phyloP scores from a whole-genome alignment of 2,888 invertebrate genomes.

The Leptopilina syphax region DNA sequence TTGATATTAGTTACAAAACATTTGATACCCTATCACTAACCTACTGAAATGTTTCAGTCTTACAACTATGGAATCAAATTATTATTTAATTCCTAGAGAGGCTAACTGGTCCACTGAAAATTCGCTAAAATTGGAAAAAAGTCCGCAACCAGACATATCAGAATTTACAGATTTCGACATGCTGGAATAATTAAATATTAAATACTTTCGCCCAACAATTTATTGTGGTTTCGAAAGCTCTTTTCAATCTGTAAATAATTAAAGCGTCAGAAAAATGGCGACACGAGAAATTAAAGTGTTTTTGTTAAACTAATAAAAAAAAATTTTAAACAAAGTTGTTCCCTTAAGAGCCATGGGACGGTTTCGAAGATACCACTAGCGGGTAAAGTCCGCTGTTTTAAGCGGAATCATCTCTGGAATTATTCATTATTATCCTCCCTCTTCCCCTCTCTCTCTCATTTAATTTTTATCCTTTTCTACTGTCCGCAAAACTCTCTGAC shows the following conservation, averaged over 20 bases:
- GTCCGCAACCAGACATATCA: too few relatives aligned
- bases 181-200: too few relatives aligned
- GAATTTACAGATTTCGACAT: too few relatives aligned
- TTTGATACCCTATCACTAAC: too few relatives aligned
- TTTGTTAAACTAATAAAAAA: constrained; percentile 27
- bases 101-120: too few relatives aligned
- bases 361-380: constrained; percentile 58
- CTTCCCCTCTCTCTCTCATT: constrained; percentile 47
- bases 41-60: too few relatives aligned
- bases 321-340: constrained; percentile 8
- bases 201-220: neutral
- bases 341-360: constrained; percentile 28
- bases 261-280: neutral
- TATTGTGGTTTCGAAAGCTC: neutral
- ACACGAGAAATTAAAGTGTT: neutral
- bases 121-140: too few relatives aligned
- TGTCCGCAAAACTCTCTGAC: constrained; percentile 10
- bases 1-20: too few relatives aligned
- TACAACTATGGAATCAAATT: too few relatives aligned
- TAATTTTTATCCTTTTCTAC: constrained; percentile 25
- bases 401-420: constrained; percentile 68
- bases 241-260: constrained; percentile 21
- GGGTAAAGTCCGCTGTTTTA: constrained; percentile 63
- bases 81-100: too few relatives aligned
- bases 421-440: constrained; percentile 69